Evolutionary conservation across 2,113 vertebrate genomes (phyloP), one percentile per base, ranked within the genome.

Genomic region (Mungos mungo): DNA sequence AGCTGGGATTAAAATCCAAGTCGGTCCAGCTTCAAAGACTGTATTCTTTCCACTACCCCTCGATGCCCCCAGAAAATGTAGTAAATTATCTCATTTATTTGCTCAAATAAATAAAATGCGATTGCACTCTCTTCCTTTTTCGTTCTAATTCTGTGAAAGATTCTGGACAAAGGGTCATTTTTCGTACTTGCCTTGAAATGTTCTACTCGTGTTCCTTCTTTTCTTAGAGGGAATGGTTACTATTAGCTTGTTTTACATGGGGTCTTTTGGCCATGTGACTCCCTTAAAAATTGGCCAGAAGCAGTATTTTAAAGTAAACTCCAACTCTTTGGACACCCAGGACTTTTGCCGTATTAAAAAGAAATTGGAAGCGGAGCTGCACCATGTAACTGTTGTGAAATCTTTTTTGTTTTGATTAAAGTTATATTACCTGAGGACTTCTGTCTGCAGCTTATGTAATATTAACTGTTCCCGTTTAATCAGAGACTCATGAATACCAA

Each of bases 341-440:
- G 84, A 74, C 7, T 60, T 98, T 92, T 94, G 90, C 79, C 93
- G 23, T 80, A 98, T 97, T 97, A 94, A 98, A 98, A 97, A 96
- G 66, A 97, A 98, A 98, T 93, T 86, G 38, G 90, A 98, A 89
- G 74, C 97, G 92, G 69, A 96, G n/a, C 90, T 98, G 93, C 85
- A 89, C 68, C 89, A 71, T 82, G 92, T 96, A 97, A 93, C 79
- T 60, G 45, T 98, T 96, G 80, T 96, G 93, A 98, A 98, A 98
- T 96, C 23, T 21, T 94, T 94, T 97, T 98, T 97, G 71, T 95
- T 98, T 98, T 98, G 96, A 98, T 97, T 97, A 96, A 98, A 97
- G 85, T 97, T 98, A 87, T 97, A 96, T 98, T 98, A 98, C 87
- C 90, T 94, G 85, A 88, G 90, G 88, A 98, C 0, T 7, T 98